Evolutionary conservation across 2,888 invertebrate species (phyloP).

Genomic region (Apotomis betuletana): DNA sequence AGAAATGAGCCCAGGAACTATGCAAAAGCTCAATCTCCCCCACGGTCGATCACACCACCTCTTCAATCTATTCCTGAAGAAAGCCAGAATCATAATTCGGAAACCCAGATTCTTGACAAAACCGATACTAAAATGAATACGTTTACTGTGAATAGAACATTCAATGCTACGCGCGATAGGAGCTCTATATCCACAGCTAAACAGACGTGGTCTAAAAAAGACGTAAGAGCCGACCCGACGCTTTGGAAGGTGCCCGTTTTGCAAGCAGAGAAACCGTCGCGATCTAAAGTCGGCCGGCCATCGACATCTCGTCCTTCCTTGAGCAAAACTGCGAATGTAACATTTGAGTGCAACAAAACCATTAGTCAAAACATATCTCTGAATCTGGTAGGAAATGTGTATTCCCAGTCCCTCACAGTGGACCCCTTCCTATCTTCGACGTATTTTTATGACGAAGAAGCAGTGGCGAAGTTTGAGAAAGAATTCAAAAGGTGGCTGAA

Average conservation of each 20-base stretch:
- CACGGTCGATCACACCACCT: conserved; percentile 70
- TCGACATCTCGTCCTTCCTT: conserved; percentile 21
- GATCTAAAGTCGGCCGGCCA: conserved; percentile 56
- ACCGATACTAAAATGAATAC: conserved; percentile 66
- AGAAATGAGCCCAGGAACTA: conserved; percentile 61
- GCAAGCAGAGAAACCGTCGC: conserved; percentile 58
- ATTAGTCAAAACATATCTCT: conserved; percentile 69
- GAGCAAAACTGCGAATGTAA: conserved; percentile 51
- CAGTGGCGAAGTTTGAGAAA: conserved; percentile 86
- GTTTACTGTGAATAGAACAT: conserved; percentile 75
- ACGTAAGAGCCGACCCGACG: conserved; percentile 65
- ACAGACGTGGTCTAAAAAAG: conserved; percentile 73
- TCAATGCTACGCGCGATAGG: conserved; percentile 62
- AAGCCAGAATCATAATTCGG: conserved; percentile 62
- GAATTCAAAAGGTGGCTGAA: conserved; percentile 92
- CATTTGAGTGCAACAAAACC: conserved; percentile 72
- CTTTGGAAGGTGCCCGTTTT: conserved; percentile 71
- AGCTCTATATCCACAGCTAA: conserved; percentile 52
- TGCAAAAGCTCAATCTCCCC: conserved; percentile 60
- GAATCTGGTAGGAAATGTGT: conserved; percentile 71
- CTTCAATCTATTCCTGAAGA: conserved; percentile 81
- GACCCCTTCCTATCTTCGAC: conserved; percentile 87
- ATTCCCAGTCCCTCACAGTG: conserved; percentile 79
- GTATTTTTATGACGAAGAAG: conserved; percentile 87
- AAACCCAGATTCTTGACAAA: conserved; percentile 65